Conservation (phyloP, 1,140 invertebrate species). For the Tribolium madens region DNA sequence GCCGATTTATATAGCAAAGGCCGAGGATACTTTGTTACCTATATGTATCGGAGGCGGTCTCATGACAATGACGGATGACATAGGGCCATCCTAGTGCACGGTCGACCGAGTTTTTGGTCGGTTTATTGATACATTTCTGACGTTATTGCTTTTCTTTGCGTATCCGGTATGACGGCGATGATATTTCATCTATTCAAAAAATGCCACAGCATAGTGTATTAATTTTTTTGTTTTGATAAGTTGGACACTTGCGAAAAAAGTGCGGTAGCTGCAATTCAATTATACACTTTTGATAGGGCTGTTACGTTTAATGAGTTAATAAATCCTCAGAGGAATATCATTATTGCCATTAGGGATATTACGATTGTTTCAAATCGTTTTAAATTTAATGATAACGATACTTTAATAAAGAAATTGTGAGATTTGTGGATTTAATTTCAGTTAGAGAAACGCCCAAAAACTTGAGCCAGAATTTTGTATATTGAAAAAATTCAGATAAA, state of each 20-base stretch:
- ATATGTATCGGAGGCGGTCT: conserved; percentile 51
- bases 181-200: conserved; percentile 49
- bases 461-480: too few species aligned
- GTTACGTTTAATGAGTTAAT: neutral
- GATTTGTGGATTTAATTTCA: neutral
- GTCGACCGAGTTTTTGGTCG: conserved; percentile 48
- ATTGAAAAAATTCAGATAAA: too few species aligned
- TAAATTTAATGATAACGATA: neutral
- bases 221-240: conserved; percentile 9
- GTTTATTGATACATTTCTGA: conserved; percentile 52
- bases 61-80: conserved; percentile 57
- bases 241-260: neutral
- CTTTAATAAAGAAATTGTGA: neutral
- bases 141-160: conserved; percentile 54
- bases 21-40: conserved; percentile 57
- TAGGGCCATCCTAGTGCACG: conserved; percentile 47
- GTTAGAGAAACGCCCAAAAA: too few species aligned
- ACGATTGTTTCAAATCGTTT: neutral
- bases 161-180: conserved; percentile 28
- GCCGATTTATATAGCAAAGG: conserved; percentile 57
- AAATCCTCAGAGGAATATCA: neutral
- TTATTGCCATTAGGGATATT: neutral
- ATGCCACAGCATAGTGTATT: conserved; percentile 16
- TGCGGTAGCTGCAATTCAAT: neutral
- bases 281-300: neutral